Evolutionary conservation across 92 coral and sea anemone genomes (phyloP).

Genomic region (Porites evermanni): DNA sequence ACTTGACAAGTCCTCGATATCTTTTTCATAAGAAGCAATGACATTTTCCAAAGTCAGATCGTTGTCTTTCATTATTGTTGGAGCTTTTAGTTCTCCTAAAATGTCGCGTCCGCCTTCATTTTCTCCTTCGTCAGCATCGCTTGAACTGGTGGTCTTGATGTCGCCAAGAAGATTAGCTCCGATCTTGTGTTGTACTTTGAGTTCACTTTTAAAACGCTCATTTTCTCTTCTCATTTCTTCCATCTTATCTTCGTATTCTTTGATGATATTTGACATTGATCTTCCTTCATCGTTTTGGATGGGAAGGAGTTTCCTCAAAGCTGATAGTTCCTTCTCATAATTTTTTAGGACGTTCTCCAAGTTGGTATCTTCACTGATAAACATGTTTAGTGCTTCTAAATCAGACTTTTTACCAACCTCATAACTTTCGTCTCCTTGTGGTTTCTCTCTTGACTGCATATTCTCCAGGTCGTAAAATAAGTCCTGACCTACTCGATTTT

Average conservation of each 20-base stretch:
- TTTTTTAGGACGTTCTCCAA: constrained; percentile 33
- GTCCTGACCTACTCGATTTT: constrained; percentile 8
- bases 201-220: not conserved
- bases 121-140: not conserved
- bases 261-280: constrained; percentile 11
- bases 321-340: constrained; percentile 39
- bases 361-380: constrained; percentile 16
- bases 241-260: constrained; percentile 31
- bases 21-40: constrained; percentile 52
- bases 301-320: constrained; percentile 22
- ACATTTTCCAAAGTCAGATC: constrained; percentile 45
- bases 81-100: constrained; percentile 2
- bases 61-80: constrained; percentile 28
- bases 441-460: not conserved
- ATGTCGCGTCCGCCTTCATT: not conserved
- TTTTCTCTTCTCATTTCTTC: constrained; percentile 6
- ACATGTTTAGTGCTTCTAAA: constrained; percentile 7
- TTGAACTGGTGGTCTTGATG: no score
- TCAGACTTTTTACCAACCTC: not conserved
- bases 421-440: not conserved
- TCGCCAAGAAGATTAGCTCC: constrained; percentile 6
- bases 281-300: not conserved
- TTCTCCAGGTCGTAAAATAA: not conserved
- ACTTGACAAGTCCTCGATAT: constrained; percentile 26
- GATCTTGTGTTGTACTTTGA: not conserved